Conservation (phyloP, 1,140 invertebrate genomes). For the Lucilia cuprina region DNA sequence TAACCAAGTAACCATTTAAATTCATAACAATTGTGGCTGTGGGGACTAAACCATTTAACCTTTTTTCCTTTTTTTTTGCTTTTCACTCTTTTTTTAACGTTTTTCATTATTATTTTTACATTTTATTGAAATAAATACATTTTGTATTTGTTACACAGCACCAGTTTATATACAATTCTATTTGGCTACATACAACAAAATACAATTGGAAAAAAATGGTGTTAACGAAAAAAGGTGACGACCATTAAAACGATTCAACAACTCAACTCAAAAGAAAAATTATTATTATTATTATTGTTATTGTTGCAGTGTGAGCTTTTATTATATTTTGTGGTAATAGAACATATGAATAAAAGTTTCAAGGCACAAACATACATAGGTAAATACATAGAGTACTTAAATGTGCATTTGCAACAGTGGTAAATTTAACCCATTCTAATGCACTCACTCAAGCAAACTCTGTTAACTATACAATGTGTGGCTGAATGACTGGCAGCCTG, state of each 20-base stretch:
- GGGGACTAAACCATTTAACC: not conserved
- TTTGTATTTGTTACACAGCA: no score
- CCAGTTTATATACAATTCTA: not conserved
- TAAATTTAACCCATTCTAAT: not conserved
- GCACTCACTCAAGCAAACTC: not conserved
- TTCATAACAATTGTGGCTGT: not conserved
- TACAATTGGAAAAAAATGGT: not conserved
- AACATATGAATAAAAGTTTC: not conserved
- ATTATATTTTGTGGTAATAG: not conserved
- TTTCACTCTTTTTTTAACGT: not conserved
- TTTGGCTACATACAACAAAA: not conserved
- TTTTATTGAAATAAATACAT: not conserved
- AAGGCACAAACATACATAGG: not conserved
- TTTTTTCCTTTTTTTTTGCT: not conserved
- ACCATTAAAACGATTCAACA: slow-evolving; percentile 60
- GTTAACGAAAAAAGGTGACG: slow-evolving; percentile 48
- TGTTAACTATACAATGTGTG: not conserved
- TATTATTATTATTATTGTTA: not conserved
- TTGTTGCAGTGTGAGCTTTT: slow-evolving; percentile 5
- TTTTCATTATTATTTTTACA: not conserved
- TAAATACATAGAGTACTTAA: not conserved
- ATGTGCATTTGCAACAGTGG: not conserved
- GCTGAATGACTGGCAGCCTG: not conserved
- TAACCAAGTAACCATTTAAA: not conserved
- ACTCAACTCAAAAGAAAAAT: slow-evolving; percentile 50